These are phyloP conservation scores for Leucophenga maculata DNA, from an alignment of 2,888 invertebrate species.

Conservation along the genomic window DNA sequence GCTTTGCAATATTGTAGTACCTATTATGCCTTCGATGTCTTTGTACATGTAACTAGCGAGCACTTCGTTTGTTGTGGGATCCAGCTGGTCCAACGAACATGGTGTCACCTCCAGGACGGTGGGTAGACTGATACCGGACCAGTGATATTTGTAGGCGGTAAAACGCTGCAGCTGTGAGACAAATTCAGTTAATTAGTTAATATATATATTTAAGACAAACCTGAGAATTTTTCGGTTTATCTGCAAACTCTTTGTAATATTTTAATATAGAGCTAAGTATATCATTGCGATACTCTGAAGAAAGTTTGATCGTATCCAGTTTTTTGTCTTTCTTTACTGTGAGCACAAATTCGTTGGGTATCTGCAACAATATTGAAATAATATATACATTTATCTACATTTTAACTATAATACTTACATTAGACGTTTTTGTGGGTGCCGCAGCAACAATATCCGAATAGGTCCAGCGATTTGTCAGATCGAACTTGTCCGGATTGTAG, in stretches of 20 bases:
- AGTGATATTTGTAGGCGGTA: slow-evolving; percentile 95
- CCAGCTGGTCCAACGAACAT: slow-evolving; percentile 91
- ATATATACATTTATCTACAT: too few relatives aligned
- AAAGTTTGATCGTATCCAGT: slow-evolving; percentile 94
- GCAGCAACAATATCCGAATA: slow-evolving; percentile 86
- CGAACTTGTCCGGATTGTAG: slow-evolving; percentile 92
- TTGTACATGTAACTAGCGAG: slow-evolving; percentile 89
- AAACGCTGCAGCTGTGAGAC: slow-evolving; percentile 77
- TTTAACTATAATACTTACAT: slow-evolving; percentile 68
- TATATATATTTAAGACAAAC: slow-evolving; percentile 72
- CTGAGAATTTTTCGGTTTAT: slow-evolving; percentile 84
- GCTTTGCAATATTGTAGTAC: slow-evolving; percentile 55
- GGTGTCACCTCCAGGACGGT: slow-evolving; percentile 93
- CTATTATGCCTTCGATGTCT: slow-evolving; percentile 85
- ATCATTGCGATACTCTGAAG: slow-evolving; percentile 94
- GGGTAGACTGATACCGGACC: slow-evolving; percentile 93
- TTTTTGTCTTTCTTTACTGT: slow-evolving; percentile 92
- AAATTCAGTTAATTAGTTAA: background rate
- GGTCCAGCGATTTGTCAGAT: slow-evolving; percentile 94
- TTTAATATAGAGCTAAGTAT: slow-evolving; percentile 92
- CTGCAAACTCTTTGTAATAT: slow-evolving; percentile 84
- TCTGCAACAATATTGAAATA: slow-evolving; percentile 64
- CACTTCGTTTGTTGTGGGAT: slow-evolving; percentile 86
- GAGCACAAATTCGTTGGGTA: slow-evolving; percentile 81
- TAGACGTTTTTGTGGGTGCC: slow-evolving; percentile 76